A percentile compares a stretch with the other conserved stretches of the same genome.
Conservation (phyloP, 2,113 vertebrate species). For the Prunella fulvescens region DNA sequence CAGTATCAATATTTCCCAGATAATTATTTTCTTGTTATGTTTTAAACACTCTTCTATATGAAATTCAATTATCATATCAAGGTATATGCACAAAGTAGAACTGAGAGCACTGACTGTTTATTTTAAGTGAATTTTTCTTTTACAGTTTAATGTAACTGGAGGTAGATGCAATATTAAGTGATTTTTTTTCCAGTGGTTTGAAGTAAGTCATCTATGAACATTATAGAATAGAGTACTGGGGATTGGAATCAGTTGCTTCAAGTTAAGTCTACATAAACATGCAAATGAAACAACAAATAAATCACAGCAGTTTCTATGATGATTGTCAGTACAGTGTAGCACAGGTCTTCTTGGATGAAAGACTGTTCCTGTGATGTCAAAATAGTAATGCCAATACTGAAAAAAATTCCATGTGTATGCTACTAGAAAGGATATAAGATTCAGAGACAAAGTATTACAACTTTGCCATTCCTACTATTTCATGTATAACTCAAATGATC, state of each 20-base stretch:
- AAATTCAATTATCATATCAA: neutral
- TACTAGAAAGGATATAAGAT: neutral
- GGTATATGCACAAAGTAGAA: neutral
- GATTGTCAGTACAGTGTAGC: conserved; percentile 72
- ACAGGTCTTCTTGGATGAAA: neutral
- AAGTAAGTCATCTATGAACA: neutral
- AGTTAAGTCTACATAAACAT: conserved; percentile 45
- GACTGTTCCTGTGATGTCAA: neutral
- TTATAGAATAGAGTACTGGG: neutral
- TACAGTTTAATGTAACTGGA: conserved; percentile 71
- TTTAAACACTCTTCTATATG: neutral
- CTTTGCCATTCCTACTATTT: neutral
- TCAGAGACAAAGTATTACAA: neutral
- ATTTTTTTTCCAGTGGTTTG: conserved; percentile 45
- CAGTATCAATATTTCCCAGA: neutral
- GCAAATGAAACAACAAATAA: conserved; percentile 59
- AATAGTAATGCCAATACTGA: neutral
- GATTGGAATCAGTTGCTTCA: neutral
- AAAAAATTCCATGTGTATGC: neutral
- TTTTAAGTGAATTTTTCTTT: conserved; percentile 69
- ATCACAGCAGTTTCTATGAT: conserved; percentile 9
- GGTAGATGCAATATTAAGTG: conserved; percentile 71
- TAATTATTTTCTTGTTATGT: neutral
- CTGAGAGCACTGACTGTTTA: conserved; percentile 68
- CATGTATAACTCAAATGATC: neutral